These are phyloP conservation scores for Micropoecilia bifurca DNA, from an alignment of 2,797 vertebrate genomes.

Conservation along the genomic window DNA sequence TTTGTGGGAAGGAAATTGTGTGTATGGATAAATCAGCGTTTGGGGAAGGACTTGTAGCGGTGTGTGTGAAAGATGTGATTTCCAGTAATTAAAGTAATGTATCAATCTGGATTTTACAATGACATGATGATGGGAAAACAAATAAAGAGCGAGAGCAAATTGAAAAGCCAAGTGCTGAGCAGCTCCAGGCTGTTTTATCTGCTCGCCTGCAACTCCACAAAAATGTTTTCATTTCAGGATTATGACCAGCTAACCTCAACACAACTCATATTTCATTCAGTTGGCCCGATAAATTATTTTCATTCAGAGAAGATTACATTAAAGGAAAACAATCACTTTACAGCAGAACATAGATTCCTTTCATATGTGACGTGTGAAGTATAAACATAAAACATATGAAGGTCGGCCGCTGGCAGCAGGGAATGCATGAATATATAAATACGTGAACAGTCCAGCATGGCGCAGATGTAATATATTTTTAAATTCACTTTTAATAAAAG, in stretches of 20 bases:
- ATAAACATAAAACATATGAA: conserved; percentile 41
- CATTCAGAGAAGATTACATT: conserved; percentile 22
- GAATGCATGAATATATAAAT: conserved; percentile 67
- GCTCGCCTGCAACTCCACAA: not conserved
- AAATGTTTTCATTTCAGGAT: conserved; percentile 21
- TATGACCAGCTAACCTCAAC: not conserved
- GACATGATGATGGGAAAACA: conserved; percentile 14
- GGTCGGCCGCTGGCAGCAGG: conserved; percentile 33
- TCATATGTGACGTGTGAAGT: conserved; percentile 22
- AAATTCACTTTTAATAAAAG: conserved; percentile 37
- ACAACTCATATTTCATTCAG: conserved; percentile 16
- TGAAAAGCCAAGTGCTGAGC: conserved; percentile 1
- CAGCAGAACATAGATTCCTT: conserved; percentile 26
- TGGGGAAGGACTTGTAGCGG: conserved; percentile 13
- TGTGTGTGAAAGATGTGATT: conserved; percentile 34
- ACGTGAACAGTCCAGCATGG: conserved; percentile 28
- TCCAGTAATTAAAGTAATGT: conserved; percentile 34
- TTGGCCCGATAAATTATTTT: not conserved
- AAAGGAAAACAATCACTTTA: conserved; percentile 33
- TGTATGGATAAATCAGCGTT: conserved; percentile 41
- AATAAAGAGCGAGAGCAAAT: conserved; percentile 7
- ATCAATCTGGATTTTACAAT: conserved; percentile 27
- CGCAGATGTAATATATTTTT: conserved; percentile 19
- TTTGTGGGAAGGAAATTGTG: conserved; percentile 33
- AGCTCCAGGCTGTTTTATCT: not conserved